Evolutionary conservation across 2,888 invertebrate species (phyloP), one percentile per base, ranked within the genome.

Genomic region (Pollenia angustigena): DNA sequence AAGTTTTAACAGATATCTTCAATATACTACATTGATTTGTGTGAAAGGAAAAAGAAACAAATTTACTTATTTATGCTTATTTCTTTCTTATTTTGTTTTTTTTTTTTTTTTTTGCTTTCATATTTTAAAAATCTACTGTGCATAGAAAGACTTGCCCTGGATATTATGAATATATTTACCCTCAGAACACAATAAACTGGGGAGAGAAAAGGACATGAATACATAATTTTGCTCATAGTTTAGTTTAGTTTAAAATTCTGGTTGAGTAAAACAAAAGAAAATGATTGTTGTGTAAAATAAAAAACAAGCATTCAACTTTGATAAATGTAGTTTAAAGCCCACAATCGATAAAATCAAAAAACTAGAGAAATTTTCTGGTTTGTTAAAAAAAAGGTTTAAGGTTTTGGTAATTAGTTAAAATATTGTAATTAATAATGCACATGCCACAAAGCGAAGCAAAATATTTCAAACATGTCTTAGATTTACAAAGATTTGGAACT

Each of bases 381-480:
- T 32, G 32, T 6, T 32, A 32, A 32, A 32, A 10, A 10, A 42
- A 40, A 44, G 52, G 7, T 12, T 60, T 76, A 16, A 23, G 14
- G 11, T 66, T 81, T 50, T 52, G 44, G 71, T 71, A 82, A 82
- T 82, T 82, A 82, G 82, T 56, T 71, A 23, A 48, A 32, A 42
- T 50, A 71, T 18, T 11, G 42, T 64, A 64, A 64, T 52, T n/a
- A 50, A 16, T 76, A 76, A 50, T 80, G 52, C 40, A 69, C 16
- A 32, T 16, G 18, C n/a, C 18, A 72, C 48, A 6, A 32, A 64
- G 23, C n/a, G 18, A 8, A 74, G 16, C 48, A 11, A 52, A 50
- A 32, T 50, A 32, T 32, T 9, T 6, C 23, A 6, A n/a, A 68
- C 32, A 32, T 16, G n/a, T 42, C 12, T 10, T 40, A 32, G 32